Percentiles rank a stretch among this genome's conserved stretches.
Conservation (phyloP, 2,888 invertebrate species). For the Athripsodes cinereus region DNA sequence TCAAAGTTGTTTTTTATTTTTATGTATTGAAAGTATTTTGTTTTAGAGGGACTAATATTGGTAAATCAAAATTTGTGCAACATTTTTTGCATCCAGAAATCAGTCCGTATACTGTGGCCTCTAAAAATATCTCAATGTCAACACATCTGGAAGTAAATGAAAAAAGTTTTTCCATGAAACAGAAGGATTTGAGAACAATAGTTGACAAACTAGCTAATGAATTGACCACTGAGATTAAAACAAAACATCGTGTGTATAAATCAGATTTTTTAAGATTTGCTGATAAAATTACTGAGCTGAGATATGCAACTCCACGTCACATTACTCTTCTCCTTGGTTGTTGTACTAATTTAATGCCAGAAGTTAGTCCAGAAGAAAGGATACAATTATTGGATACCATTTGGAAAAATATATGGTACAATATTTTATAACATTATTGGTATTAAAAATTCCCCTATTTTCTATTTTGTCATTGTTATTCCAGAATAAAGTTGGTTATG, state of each 20-base stretch:
- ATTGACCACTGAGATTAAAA: slow-evolving; percentile 32
- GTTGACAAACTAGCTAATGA: slow-evolving; percentile 6
- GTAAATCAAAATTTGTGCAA: no score
- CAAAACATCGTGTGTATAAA: slow-evolving; percentile 44
- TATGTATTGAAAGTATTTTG: no score
- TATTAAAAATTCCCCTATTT: no score
- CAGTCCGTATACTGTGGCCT: no score
- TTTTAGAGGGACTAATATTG: no score
- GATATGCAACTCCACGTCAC: slow-evolving; percentile 43
- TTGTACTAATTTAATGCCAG: slow-evolving; percentile 51
- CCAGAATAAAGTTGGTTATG: not conserved
- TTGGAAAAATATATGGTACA: slow-evolving; percentile 8
- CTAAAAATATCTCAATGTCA: not conserved
- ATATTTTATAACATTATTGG: not conserved
- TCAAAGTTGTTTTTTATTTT: no score
- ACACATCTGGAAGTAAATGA: not conserved
- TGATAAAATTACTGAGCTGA: slow-evolving; percentile 38
- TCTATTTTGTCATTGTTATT: no score
- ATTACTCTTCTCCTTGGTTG: slow-evolving; percentile 47
- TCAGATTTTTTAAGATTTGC: slow-evolving; percentile 41
- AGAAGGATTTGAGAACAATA: not conserved
- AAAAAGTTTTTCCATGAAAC: not conserved
- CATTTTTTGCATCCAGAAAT: no score
- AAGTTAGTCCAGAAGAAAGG: slow-evolving; percentile 43
- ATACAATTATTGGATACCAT: slow-evolving; percentile 39